Evolutionary conservation across 2,797 vertebrate species (phyloP).

Genomic region (Melanotaenia parkinsoni): DNA sequence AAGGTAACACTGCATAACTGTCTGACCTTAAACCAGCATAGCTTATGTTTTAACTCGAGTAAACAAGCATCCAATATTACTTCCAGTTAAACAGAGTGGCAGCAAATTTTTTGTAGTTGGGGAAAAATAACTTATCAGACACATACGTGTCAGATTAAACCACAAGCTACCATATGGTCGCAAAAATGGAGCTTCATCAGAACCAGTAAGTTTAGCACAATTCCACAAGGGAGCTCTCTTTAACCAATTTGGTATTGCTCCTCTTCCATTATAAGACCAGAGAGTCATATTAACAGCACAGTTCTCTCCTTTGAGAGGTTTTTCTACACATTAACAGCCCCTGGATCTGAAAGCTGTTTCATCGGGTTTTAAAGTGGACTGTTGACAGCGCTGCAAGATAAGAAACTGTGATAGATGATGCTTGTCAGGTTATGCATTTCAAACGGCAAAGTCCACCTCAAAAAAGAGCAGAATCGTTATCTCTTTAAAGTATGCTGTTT

Average conservation of each 20-base stretch:
- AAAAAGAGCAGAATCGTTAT: slow-evolving; percentile 36
- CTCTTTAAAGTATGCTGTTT: neutral
- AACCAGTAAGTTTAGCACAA: slow-evolving; percentile 43
- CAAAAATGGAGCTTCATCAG: slow-evolving; percentile 26
- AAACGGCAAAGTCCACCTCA: slow-evolving; percentile 42
- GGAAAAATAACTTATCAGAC: slow-evolving; percentile 8
- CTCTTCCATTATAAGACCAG: slow-evolving; percentile 2
- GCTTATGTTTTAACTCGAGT: neutral
- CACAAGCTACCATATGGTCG: slow-evolving; percentile 16
- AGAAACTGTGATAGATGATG: slow-evolving; percentile 56
- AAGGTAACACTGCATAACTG: too few species aligned
- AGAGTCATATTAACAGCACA: slow-evolving; percentile 33
- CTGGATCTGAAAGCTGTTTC: slow-evolving; percentile 55
- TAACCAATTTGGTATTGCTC: slow-evolving; percentile 29
- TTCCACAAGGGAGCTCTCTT: slow-evolving; percentile 36
- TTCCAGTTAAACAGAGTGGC: neutral
- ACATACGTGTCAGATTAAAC: slow-evolving; percentile 28
- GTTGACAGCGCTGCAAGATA: slow-evolving; percentile 56
- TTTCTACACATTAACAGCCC: slow-evolving; percentile 47
- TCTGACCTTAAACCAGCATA: neutral
- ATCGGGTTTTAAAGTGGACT: slow-evolving; percentile 58
- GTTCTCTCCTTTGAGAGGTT: slow-evolving; percentile 36
- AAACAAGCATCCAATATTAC: too few species aligned
- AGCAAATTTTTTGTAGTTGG: neutral
- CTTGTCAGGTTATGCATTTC: slow-evolving; percentile 48